phyloP scores from a whole-genome alignment of 1,140 invertebrate species.

The Ceratina japonica region DNA sequence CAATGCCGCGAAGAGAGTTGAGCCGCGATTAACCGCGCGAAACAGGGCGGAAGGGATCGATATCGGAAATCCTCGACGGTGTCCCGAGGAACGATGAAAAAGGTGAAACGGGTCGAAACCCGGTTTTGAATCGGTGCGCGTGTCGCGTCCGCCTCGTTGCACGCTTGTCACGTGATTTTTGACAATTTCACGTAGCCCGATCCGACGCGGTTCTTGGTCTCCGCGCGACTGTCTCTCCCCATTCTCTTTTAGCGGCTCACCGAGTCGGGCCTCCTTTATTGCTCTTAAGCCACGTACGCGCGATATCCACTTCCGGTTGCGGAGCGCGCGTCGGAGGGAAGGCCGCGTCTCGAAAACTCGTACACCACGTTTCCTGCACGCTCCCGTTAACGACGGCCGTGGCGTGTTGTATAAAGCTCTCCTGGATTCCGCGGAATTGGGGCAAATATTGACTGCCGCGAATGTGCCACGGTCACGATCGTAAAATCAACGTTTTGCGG shows the following conservation, averaged over 20 bases:
- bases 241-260: constrained; percentile 53
- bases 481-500: background rate
- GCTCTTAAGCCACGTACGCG: constrained; percentile 56
- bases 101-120: background rate
- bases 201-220: constrained; percentile 61
- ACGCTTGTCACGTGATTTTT: constrained; percentile 52
- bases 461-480: background rate
- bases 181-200: constrained; percentile 42
- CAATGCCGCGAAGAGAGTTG: background rate
- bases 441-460: constrained; percentile 15
- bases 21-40: constrained; percentile 16
- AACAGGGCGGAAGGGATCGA: constrained; percentile 17
- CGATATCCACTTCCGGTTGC: constrained; percentile 59
- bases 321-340: constrained; percentile 40
- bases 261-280: constrained; percentile 50
- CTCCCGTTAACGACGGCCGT: too few species aligned
- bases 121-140: background rate
- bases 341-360: constrained; percentile 50
- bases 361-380: background rate
- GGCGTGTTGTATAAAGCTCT: background rate
- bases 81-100: background rate
- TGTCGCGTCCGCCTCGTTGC: background rate
- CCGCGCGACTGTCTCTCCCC: constrained; percentile 63
- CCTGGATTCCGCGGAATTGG: background rate
- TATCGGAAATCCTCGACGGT: constrained; percentile 11